These are phyloP conservation scores for Caradrina clavipalpis DNA, from an alignment of 2,888 invertebrate species.

Conservation along the genomic window DNA sequence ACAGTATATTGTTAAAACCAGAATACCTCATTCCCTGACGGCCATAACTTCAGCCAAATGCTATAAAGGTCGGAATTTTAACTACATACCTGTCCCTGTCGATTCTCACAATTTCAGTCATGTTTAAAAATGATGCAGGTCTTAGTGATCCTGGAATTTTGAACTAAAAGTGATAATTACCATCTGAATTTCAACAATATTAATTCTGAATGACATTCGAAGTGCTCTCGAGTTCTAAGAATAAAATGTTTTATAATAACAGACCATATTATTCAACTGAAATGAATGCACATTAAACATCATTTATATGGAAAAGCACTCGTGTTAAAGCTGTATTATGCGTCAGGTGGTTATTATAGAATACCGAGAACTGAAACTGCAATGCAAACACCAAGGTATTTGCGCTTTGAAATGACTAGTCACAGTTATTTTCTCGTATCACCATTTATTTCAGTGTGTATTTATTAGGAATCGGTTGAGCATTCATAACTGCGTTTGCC, in stretches of 20 bases:
- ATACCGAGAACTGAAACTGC: constrained; percentile 15
- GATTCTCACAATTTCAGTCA: too few species aligned
- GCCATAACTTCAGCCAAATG: too few species aligned
- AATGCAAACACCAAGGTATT: constrained; percentile 3
- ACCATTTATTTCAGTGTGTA: background rate
- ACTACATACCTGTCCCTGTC: too few species aligned
- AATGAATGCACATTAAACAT: background rate
- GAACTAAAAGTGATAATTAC: too few species aligned
- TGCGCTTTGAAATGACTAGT: background rate
- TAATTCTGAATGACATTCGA: background rate
- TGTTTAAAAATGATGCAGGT: too few species aligned
- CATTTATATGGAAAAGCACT: constrained; percentile 13
- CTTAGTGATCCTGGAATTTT: too few species aligned
- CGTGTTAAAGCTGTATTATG: background rate
- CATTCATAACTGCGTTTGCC: background rate
- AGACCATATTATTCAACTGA: constrained; percentile 1
- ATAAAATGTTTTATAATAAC: constrained; percentile 4
- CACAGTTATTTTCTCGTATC: background rate
- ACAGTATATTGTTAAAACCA: too few species aligned
- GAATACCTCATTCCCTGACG: too few species aligned
- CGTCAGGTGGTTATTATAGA: constrained; percentile 9
- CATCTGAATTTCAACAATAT: constrained; percentile 2
- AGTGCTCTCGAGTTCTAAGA: background rate
- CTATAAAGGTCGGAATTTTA: too few species aligned
- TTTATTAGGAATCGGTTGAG: background rate